phyloP scores from a whole-genome alignment of 2,113 vertebrate genomes.

The Gadus macrocephalus region DNA sequence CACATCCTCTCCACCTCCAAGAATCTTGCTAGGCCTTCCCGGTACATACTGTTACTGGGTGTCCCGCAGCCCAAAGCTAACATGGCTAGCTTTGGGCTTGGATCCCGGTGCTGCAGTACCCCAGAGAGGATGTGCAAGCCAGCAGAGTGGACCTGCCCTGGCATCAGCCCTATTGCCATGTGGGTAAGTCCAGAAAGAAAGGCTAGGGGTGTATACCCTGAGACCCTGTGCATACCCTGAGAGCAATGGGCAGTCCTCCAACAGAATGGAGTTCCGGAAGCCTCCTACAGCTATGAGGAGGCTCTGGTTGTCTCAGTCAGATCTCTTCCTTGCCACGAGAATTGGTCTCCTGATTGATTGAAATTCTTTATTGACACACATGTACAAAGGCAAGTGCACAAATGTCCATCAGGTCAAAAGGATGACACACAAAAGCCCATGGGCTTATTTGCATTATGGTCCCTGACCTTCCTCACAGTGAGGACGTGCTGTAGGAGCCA shows the following conservation, averaged over 20 bases:
- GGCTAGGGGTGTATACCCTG: slow-evolving; percentile 3
- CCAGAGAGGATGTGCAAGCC: background rate
- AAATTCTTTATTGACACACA: too few species aligned
- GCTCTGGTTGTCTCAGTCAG: background rate
- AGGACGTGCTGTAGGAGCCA: background rate
- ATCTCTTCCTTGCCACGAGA: background rate
- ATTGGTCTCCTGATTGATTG: too few species aligned
- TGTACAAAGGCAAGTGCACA: too few species aligned
- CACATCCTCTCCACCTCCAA: slow-evolving; percentile 9
- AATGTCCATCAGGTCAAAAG: too few species aligned
- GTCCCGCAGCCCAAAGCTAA: background rate
- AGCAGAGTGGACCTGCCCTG: background rate
- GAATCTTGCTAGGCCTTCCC: slow-evolving; percentile 12
- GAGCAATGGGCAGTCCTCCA: background rate
- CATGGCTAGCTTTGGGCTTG: background rate
- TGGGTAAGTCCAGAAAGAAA: slow-evolving; percentile 7
- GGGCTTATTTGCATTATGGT: too few species aligned
- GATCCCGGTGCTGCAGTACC: background rate
- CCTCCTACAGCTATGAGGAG: slow-evolving; percentile 5
- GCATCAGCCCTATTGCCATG: background rate
- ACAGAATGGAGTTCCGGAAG: background rate
- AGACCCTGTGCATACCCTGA: background rate
- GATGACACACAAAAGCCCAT: too few species aligned
- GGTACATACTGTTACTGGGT: background rate
- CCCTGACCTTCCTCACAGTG: background rate